These are phyloP conservation scores for Megaleporinus macrocephalus DNA, from an alignment of 2,113 vertebrate genomes.

Conservation along the genomic window DNA sequence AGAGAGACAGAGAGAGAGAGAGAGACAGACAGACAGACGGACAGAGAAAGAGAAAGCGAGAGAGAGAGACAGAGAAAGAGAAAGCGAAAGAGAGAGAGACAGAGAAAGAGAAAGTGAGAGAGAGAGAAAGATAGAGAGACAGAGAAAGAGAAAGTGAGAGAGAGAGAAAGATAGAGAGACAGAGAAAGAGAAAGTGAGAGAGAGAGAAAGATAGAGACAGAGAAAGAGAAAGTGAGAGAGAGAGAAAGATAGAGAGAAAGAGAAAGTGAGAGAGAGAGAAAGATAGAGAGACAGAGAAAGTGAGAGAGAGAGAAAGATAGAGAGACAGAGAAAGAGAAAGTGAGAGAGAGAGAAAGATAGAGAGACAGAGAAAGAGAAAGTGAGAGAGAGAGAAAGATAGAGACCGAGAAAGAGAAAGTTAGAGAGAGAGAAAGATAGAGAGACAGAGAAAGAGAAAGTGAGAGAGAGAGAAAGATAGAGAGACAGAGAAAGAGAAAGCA, in stretches of 20 bases:
- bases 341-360: neutral
- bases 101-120: neutral
- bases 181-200: no score
- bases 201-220: neutral
- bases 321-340: neutral
- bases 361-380: neutral
- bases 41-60: no score
- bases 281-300: neutral
- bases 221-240: neutral
- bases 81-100: neutral
- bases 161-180: neutral
- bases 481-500: neutral
- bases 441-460: no score
- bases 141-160: no score
- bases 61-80: neutral
- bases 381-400: neutral
- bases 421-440: neutral
- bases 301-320: neutral
- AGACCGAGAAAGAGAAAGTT: no score
- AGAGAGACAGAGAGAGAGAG: no score
- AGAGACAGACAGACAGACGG: neutral
- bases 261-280: no score
- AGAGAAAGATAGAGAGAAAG: neutral
- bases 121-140: neutral
- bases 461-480: neutral